Conservation (phyloP, 2,113 vertebrate genomes). For the Turnix velox region DNA sequence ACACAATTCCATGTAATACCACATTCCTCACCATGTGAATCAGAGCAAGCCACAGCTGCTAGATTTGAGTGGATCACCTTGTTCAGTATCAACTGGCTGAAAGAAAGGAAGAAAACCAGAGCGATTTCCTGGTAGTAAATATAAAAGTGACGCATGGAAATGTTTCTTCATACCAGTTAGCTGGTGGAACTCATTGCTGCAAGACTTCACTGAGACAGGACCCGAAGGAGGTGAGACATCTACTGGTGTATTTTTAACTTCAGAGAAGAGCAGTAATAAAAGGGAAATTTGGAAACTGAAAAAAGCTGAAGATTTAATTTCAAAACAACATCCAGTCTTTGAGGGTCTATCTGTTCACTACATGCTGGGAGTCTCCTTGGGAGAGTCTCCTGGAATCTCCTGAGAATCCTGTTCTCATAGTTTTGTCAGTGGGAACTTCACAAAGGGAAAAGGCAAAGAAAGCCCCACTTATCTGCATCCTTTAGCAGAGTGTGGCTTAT, state of each 20-base stretch:
- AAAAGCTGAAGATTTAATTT: background rate
- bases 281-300: background rate
- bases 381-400: too few relatives aligned
- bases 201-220: background rate
- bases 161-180: background rate
- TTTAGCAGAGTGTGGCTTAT: background rate
- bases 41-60: conserved; percentile 2
- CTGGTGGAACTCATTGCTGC: background rate
- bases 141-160: background rate
- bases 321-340: background rate
- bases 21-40: conserved; percentile 11
- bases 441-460: background rate
- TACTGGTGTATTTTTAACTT: background rate
- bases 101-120: background rate
- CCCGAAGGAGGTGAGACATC: background rate
- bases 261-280: background rate
- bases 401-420: background rate
- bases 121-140: background rate
- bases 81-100: background rate
- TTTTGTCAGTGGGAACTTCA: background rate
- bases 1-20: background rate
- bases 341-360: background rate
- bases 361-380: too few relatives aligned
- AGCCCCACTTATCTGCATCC: background rate
- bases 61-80: conserved; percentile 15